Evolutionary conservation across 2,113 vertebrate genomes (phyloP).

Genomic region (Callospermophilus lateralis): DNA sequence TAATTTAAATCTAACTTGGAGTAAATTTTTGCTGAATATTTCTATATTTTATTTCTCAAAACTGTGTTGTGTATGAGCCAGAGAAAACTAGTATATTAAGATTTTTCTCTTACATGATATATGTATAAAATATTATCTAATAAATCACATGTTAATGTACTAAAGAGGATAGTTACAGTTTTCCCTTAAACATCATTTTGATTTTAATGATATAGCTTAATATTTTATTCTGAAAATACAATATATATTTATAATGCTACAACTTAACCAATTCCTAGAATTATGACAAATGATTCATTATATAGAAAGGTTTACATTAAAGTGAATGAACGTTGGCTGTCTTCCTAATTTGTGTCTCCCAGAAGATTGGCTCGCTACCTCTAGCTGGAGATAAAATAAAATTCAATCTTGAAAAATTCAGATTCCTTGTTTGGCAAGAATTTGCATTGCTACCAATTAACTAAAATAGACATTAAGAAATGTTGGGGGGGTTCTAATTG

Average conservation of each 20-base stretch:
- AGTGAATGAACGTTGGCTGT: conserved; percentile 54
- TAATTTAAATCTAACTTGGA: conserved; percentile 37
- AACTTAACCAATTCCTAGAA: conserved; percentile 54
- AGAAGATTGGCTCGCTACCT: conserved; percentile 5
- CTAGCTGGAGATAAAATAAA: conserved; percentile 50
- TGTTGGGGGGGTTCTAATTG: background rate
- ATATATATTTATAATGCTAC: conserved; percentile 65
- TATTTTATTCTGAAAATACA: conserved; percentile 61
- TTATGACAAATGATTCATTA: conserved; percentile 68
- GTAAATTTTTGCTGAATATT: background rate
- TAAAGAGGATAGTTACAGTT: conserved; percentile 10
- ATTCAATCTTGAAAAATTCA: conserved; percentile 55
- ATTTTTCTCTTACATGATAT: background rate
- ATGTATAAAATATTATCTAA: conserved; percentile 48
- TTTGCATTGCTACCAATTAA: conserved; percentile 11
- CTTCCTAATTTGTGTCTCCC: conserved; percentile 63
- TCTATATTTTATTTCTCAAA: background rate
- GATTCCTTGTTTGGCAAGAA: background rate
- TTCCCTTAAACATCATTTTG: conserved; percentile 61
- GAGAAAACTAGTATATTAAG: conserved; percentile 31
- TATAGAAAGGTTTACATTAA: conserved; percentile 35
- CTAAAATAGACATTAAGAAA: conserved; percentile 33
- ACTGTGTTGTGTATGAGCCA: background rate
- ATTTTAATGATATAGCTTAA: conserved; percentile 47
- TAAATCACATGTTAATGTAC: conserved; percentile 52